Evolutionary conservation across 1,140 invertebrate species (phyloP).

Genomic region (Papilio helenus): DNA sequence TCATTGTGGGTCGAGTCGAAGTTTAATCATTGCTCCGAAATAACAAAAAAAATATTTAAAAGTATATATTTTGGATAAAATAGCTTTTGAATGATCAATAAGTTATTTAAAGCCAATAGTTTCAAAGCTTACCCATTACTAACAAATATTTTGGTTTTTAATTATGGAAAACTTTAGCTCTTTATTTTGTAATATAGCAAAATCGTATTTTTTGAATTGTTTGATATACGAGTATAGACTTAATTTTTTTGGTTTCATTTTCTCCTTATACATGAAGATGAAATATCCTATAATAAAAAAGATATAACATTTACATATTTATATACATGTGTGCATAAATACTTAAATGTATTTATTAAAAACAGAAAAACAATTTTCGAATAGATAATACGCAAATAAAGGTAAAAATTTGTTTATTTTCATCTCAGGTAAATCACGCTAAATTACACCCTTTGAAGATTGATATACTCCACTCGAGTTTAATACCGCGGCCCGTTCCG

Average conservation of each 20-base stretch:
- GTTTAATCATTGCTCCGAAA: not conserved
- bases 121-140: not conserved
- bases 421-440: not conserved
- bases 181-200: not conserved
- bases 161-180: not conserved
- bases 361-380: not conserved
- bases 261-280: not conserved
- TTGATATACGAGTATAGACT: not conserved
- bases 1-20: not conserved
- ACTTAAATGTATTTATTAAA: too few relatives aligned
- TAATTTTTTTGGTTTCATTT: too few relatives aligned
- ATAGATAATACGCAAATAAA: constrained; percentile 17
- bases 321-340: not conserved
- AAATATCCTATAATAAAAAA: not conserved
- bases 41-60: not conserved
- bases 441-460: constrained; percentile 38
- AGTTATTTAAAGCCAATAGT: not conserved
- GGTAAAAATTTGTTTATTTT: constrained; percentile 30
- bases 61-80: not conserved
- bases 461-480: constrained; percentile 7
- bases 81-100: not conserved
- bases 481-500: constrained; percentile 14
- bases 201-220: not conserved
- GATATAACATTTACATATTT: too few relatives aligned
- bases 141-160: not conserved